Conservation (phyloP, 2,113 vertebrate species). For the Phyllostomus discolor region DNA sequence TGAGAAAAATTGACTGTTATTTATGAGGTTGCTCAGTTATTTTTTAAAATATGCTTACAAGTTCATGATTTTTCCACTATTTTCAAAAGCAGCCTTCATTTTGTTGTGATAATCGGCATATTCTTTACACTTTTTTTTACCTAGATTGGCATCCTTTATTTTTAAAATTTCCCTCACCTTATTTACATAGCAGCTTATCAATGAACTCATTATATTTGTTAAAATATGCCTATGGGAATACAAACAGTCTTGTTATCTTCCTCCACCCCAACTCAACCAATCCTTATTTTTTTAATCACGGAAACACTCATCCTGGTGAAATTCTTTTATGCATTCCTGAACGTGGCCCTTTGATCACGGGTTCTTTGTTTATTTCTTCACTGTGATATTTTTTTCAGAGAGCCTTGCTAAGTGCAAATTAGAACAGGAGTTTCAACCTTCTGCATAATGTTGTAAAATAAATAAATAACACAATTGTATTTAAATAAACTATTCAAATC, state of each 20-base stretch:
- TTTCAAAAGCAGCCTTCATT: conserved; percentile 50
- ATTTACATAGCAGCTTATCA: conserved; percentile 45
- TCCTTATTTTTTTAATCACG: neutral
- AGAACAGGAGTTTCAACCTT: conserved; percentile 58
- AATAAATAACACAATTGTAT: conserved; percentile 66
- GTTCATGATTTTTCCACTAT: conserved; percentile 55
- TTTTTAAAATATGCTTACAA: conserved; percentile 61
- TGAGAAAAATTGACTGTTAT: conserved; percentile 54
- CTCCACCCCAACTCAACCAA: neutral
- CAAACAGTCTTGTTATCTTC: neutral
- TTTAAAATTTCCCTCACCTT: conserved; percentile 54
- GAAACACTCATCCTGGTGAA: conserved; percentile 38
- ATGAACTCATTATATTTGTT: conserved; percentile 43
- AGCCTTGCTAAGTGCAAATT: conserved; percentile 72
- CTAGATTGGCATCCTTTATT: conserved; percentile 45
- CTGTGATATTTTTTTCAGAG: conserved; percentile 61
- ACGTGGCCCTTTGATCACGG: conserved; percentile 56
- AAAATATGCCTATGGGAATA: conserved; percentile 1
- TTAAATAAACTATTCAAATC: conserved; percentile 76
- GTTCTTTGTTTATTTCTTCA: conserved; percentile 66
- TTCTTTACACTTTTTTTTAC: conserved; percentile 52
- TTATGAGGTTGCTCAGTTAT: conserved; percentile 55
- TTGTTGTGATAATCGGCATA: conserved; percentile 57
- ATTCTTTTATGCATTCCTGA: conserved; percentile 57
- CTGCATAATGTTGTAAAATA: conserved; percentile 57